These are phyloP conservation scores for Muschampia plurimacula DNA, from an alignment of 2,888 invertebrate genomes.

Conservation along the genomic window DNA sequence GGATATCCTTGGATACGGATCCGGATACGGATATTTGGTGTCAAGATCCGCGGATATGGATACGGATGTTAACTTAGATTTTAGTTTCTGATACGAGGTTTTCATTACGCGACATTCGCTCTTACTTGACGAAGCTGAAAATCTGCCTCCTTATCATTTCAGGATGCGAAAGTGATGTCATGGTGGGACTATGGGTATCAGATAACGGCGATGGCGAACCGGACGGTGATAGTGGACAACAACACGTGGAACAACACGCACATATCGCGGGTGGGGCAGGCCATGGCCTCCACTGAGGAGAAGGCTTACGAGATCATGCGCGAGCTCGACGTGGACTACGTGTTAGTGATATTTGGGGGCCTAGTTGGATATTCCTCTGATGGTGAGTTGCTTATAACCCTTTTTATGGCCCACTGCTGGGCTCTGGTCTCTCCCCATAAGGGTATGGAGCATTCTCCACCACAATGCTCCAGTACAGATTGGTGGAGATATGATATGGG, in stretches of 20 bases:
- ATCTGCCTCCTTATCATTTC: constrained; percentile 64
- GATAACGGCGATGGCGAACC: constrained; percentile 99
- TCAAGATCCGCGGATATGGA: too few species aligned
- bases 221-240: constrained; percentile 98
- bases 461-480: too few species aligned
- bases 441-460: too few species aligned
- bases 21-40: too few species aligned
- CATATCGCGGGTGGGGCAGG: constrained; percentile 98
- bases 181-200: constrained; percentile 99
- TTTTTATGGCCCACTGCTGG: too few species aligned
- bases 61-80: too few species aligned
- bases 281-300: constrained; percentile 99
- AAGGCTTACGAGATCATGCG: constrained; percentile 99
- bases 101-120: too few species aligned
- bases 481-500: too few species aligned
- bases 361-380: constrained; percentile 99
- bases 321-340: constrained; percentile 98
- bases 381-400: constrained; percentile 83
- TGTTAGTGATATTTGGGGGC: constrained; percentile 99
- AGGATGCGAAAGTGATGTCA: constrained; percentile 98
- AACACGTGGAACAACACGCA: constrained; percentile 99
- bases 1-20: too few species aligned
- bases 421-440: too few species aligned
- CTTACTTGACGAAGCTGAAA: too few species aligned
- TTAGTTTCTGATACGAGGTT: too few species aligned